phyloP scores from a whole-genome alignment of 2,113 vertebrate genomes.

The Hystrix brachyura region DNA sequence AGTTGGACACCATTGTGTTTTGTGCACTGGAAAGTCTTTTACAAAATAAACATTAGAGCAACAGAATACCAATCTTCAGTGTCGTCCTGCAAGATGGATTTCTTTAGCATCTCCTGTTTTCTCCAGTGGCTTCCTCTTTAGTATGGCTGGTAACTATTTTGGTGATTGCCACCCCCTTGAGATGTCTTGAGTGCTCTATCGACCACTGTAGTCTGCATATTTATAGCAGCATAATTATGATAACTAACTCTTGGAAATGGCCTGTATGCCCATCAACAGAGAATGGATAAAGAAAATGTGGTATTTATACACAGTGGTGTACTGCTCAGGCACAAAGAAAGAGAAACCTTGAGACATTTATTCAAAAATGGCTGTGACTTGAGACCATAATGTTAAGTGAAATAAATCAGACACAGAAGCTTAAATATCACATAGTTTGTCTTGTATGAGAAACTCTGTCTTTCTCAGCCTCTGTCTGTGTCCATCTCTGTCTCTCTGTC shows the following conservation, averaged over 20 bases:
- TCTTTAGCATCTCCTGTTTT: too few species aligned
- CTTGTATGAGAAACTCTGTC: background rate
- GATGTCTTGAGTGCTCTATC: too few species aligned
- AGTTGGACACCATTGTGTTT: too few species aligned
- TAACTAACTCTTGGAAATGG: background rate
- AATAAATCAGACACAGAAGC: background rate
- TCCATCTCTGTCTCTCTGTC: background rate
- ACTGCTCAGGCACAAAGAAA: background rate
- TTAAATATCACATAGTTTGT: background rate
- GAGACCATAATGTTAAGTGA: background rate
- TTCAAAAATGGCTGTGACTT: background rate
- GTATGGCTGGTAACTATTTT: too few species aligned
- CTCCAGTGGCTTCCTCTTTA: too few species aligned
- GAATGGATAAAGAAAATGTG: background rate
- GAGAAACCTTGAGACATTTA: background rate
- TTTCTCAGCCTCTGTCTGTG: background rate
- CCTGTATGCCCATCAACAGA: background rate
- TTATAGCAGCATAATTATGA: background rate
- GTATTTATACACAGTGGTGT: background rate
- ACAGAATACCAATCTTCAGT: too few species aligned
- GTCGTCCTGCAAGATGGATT: too few species aligned
- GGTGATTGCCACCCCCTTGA: too few species aligned
- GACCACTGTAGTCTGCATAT: background rate
- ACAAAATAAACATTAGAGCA: too few species aligned
- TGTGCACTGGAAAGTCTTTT: too few species aligned